Evolutionary conservation across 2,797 vertebrate genomes (phyloP), one percentile per base, ranked within the genome.

Genomic region (Orientallactaga sibirica): DNA sequence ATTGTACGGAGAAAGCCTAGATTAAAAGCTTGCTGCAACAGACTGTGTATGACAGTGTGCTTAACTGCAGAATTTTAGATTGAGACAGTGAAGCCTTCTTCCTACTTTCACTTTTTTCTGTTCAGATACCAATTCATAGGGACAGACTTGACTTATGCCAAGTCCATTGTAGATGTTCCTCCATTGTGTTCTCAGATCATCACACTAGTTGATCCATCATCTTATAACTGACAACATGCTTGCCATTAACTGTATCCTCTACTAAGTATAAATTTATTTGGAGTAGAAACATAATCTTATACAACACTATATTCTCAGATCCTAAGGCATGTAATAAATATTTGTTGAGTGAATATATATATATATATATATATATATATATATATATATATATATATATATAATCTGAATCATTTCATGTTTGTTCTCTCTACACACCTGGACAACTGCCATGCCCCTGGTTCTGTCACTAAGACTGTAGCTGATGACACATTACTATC

Each of bases 331-430:
- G 61, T 25, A 84, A 67, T 80, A 74, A 43, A 66, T 71, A 82
- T 73, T 48, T 90, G 10, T 87, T 87, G 33, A 68, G 25, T 87
- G 20, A 29, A 7, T 58, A 5, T 25, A 16, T 77, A 94, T 62
- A 25, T 29, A 81, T 77, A 94, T 62, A 25, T 29, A 81, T 77
- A 94, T 62, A 25, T 29, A 81, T 77, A 94, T 62, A 25, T 29
- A 81, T 77, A 94, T 62, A 25, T 29, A 81, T 77, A 94, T 62
- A 25, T 29, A 7, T 58, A 5, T 25, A 16, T 77, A 94, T 62
- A 25, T 29, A 81, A 90, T 70, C 20, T 9, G 37, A 41, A 27
- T 77, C 29, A 24, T 0, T 33, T 2, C 16, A 55, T 77, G 7
- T 22, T 41, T 90, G 6, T 2, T 86, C 18, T 94, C 33, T 86